Evolutionary conservation across 2,797 vertebrate genomes (phyloP), one percentile per base, ranked within the genome.

Genomic region (Bryconaethiops microstoma): DNA sequence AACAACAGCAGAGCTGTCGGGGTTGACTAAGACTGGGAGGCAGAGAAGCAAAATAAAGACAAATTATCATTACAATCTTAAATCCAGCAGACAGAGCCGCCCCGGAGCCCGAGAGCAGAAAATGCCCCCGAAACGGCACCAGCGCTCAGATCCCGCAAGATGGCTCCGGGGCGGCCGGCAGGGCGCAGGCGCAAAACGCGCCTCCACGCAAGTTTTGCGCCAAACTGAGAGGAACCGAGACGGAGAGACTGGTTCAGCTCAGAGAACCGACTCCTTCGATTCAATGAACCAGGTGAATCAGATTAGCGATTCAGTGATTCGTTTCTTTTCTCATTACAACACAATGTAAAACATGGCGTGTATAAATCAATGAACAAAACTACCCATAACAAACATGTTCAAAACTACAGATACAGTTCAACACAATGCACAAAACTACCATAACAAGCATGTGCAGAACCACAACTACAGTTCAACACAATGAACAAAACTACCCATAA

Each of bases 161-260:
- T 87, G 87, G 86, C 85, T 78, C 55, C 86, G 59, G 59, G 55
- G 82, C 67, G 71, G 67, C 63, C 12, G 40, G 52, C 10, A 76
- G 9, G 9, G 71, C 88, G 88, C 89, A 87, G 87, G 89, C 87
- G 48, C 85, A 85, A 81, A 50, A 42, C 21, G 8, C 21, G 35
- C 4, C 13, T 67, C 55, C 80, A 80, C 75, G 67, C 85, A 92
- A 92, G 89, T 92, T 92, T 79, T 91, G 93, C 92, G 94, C 92
- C 91, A 92, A 93, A 90, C 92, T 90, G 64, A 67, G 64, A 2
- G 63, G 16, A 65, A 29, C 63, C 6, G 63, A 65, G 63, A 39
- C 35, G 29, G 63, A 19, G 64, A 65, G 64, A 0, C 21, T 39
- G 64, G 21, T 10, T 67, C 64, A 12, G 17, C 21, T 21, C 1